These are phyloP conservation scores for Clusia tigrina DNA, from an alignment of 2,888 invertebrate species.

Conservation along the genomic window DNA sequence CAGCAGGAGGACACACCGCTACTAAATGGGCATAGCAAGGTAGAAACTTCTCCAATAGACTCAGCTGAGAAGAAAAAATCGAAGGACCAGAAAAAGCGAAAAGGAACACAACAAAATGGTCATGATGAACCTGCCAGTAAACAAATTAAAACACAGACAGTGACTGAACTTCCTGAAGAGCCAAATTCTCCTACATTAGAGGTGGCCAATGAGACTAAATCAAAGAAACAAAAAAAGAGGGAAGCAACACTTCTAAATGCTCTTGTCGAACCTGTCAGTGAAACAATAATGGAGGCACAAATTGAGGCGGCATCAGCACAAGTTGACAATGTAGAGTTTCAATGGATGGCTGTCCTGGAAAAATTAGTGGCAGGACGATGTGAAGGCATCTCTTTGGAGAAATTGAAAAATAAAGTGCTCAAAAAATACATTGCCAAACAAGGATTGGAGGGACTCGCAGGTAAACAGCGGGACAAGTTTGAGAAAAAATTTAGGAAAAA, in stretches of 20 bases:
- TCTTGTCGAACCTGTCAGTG: background rate
- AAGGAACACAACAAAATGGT: conserved; percentile 27
- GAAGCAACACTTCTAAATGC: background rate
- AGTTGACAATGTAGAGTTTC: conserved; percentile 38
- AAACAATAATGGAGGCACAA: background rate
- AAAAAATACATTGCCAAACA: conserved; percentile 67
- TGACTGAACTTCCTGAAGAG: too few relatives aligned
- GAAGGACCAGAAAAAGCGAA: conserved; percentile 65
- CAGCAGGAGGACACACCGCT: too few relatives aligned
- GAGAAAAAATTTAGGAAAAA: conserved; percentile 77
- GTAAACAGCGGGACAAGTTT: conserved; percentile 69
- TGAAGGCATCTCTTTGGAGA: conserved; percentile 75
- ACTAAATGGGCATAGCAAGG: too few relatives aligned
- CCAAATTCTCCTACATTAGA: too few relatives aligned
- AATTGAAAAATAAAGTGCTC: conserved; percentile 79
- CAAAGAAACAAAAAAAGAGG: conserved; percentile 25
- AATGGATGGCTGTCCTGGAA: conserved; percentile 45
- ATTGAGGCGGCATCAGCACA: conserved; percentile 17
- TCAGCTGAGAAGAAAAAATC: conserved; percentile 37
- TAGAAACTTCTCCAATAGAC: too few relatives aligned
- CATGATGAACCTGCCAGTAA: conserved; percentile 5
- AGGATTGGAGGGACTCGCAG: conserved; percentile 63
- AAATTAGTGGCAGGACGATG: conserved; percentile 49
- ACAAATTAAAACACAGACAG: background rate
- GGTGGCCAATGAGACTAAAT: conserved; percentile 26